Base-by-base conservation (phyloP, 2,888 invertebrate genomes). In the Pardosa pseudoannulata region DNA sequence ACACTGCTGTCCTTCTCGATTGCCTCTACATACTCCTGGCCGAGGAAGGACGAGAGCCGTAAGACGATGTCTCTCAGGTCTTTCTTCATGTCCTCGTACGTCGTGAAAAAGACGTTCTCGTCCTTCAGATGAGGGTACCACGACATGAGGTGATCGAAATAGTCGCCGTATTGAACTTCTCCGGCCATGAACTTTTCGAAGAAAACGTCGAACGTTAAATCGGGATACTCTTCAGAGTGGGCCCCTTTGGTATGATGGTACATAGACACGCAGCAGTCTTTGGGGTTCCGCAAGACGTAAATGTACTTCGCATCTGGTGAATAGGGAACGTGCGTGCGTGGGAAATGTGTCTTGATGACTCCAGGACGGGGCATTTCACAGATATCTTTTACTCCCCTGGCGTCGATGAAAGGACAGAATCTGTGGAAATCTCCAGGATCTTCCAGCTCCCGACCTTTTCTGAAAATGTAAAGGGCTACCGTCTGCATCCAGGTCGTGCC, bases 261-360 rank as follows among this genome's bases (percentile, higher is more conserved):
- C 79, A 90, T 92, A 1, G 92, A 92, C 3, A 92, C 92, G 2
- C 90, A 90, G 9, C 90, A 90, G 89, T 92, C 92, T 88, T 91
- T 92, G 0, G 92, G 92, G 88, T 92, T 92, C 65, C 92, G 90
- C 9, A 91, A 90, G 36, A 92, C 90, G 88, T 92, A 93, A 65
- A 93, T 90, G 41, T 89, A 89, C 36, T 87, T 87, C 6, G 89
- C 78, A 28, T 83, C 46, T 9, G 79, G 75, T 13, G 82, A 74
- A 27, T 85, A 72, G 0, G 89, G 88, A 46, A 88, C 29, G 3
- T 79, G 64, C n/a, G 23, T n/a, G 46, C 67, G 88, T 0, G 90
- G 90, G 0, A 91, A 89, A 80, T 91, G 91, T 0, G 89, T 90
- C 76, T 88, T 88, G n/a, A n/a, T n/a, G n/a, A n/a, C n/a, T n/a